A percentile compares a stretch with the other conserved stretches of the same genome.
phyloP scores from a whole-genome alignment of 2,888 invertebrate species.

The Eilema griseolum region DNA sequence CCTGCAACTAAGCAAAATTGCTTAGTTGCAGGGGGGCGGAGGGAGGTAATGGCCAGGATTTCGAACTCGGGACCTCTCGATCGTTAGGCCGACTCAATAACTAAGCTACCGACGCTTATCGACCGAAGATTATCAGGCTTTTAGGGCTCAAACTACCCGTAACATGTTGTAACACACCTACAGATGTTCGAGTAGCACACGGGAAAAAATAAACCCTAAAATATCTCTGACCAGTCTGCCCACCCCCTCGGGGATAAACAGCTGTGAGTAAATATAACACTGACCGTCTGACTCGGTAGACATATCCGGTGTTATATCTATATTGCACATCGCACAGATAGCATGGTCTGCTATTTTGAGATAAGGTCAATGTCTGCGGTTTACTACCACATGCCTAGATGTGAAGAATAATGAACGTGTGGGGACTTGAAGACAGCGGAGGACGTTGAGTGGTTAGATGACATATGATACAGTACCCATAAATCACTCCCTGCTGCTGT shows the following conservation, averaged over 20 bases:
- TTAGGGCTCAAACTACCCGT: too few species aligned
- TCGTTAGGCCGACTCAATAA: too few species aligned
- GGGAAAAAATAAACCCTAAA: too few species aligned
- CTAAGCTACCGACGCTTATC: too few species aligned
- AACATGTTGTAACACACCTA: too few species aligned
- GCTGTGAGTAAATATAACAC: not conserved
- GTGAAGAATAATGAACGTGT: slow-evolving; percentile 31
- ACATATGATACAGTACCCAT: not conserved
- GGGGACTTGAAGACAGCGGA: slow-evolving; percentile 25
- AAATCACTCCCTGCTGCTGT: too few species aligned
- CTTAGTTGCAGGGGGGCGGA: too few species aligned
- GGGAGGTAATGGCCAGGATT: too few species aligned
- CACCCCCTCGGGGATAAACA: not conserved
- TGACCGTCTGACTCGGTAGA: not conserved
- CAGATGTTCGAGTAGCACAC: too few species aligned
- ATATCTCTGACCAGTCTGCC: not conserved
- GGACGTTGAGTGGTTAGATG: not conserved
- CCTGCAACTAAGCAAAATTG: too few species aligned
- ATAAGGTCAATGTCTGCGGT: slow-evolving; percentile 81
- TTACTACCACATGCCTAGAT: slow-evolving; percentile 54
- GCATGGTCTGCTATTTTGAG: slow-evolving; percentile 65
- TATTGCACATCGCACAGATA: slow-evolving; percentile 2
- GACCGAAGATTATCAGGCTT: too few species aligned
- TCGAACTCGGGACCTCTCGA: too few species aligned
- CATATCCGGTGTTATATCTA: not conserved